Conservation (phyloP, 2,113 vertebrate genomes). For the Natator depressus region DNA sequence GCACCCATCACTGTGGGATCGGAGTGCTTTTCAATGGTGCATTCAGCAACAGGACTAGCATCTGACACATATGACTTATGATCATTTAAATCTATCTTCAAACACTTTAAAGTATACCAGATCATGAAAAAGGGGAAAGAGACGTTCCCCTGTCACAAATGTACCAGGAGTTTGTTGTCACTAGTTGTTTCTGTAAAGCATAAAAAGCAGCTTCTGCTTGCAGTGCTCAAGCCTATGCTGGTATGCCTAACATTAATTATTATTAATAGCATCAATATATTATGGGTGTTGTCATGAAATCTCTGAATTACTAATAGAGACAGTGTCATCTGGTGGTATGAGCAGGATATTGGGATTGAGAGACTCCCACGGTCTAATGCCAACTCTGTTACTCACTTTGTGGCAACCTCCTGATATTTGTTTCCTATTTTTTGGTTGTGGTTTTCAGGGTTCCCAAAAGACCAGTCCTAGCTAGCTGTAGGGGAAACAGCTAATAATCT, state of each 20-base stretch:
- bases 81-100: not conserved
- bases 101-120: not conserved
- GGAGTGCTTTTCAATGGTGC: not conserved
- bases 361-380: not conserved
- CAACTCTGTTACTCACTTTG: not conserved
- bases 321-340: not conserved
- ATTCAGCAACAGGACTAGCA: not conserved
- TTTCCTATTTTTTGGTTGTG: not conserved
- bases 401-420: not conserved
- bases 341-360: not conserved
- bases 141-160: not conserved
- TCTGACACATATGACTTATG: not conserved
- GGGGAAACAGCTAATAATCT: not conserved
- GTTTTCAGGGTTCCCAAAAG: not conserved
- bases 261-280: not conserved
- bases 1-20: not conserved
- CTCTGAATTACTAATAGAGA: not conserved
- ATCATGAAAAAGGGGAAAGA: not conserved
- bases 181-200: not conserved
- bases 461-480: not conserved
- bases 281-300: fast-evolving
- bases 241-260: not conserved
- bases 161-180: not conserved
- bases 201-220: not conserved
- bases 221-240: not conserved